A percentile compares a stretch with the other conserved stretches of the same genome.
phyloP scores from a whole-genome alignment of 1,140 invertebrate genomes.

The Leptinotarsa texana region DNA sequence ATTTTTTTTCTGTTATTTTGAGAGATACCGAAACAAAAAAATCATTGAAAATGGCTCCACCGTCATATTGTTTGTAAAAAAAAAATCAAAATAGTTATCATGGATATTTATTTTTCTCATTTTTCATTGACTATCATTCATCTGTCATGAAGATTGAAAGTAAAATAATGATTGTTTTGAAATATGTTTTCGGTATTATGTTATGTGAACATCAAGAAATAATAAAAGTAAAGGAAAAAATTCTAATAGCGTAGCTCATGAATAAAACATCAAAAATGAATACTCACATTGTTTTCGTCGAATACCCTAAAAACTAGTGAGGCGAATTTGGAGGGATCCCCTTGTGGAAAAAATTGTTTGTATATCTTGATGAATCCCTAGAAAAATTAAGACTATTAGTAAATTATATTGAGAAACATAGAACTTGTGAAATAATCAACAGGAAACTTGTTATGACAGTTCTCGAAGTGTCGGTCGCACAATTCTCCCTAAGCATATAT shows the following conservation, averaged over 20 bases:
- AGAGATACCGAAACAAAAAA: no score
- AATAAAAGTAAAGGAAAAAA: not conserved
- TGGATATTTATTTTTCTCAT: not conserved
- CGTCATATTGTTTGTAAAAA: no score
- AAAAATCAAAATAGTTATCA: no score
- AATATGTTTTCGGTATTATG: not conserved
- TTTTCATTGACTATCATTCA: not conserved
- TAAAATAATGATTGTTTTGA: not conserved
- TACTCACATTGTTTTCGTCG: conserved; percentile 96
- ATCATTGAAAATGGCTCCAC: no score
- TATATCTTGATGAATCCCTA: conserved; percentile 99
- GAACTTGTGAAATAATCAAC: no score
- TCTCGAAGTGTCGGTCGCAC: no score
- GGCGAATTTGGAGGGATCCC: conserved; percentile 97
- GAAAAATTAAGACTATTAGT: conserved; percentile 52
- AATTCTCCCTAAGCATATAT: no score
- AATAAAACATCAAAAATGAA: not conserved
- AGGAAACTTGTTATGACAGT: no score
- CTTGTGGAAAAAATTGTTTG: conserved; percentile 98
- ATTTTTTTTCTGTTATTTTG: no score
- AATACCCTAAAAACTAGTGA: conserved; percentile 96
- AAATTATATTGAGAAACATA: no score
- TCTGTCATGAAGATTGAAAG: not conserved
- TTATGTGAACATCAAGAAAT: not conserved
- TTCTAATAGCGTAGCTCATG: not conserved